Conservation (phyloP, 2,797 vertebrate species). For the Rallus crepitans region DNA sequence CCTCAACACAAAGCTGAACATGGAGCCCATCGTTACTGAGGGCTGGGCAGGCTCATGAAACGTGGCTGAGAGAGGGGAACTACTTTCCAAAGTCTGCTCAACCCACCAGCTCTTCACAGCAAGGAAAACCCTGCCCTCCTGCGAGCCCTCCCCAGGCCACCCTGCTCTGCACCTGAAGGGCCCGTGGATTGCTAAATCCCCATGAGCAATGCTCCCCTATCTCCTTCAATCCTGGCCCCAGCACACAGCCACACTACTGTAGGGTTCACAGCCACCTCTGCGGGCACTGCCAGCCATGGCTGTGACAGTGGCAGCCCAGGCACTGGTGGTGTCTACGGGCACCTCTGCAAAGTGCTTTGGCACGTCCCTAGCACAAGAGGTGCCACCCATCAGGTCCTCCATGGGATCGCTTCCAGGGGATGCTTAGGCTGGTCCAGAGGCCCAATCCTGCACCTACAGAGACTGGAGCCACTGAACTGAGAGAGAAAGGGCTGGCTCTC, state of each 20-base stretch:
- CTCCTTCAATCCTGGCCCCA: neutral
- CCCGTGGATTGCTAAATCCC: fast-evolving
- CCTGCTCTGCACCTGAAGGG: neutral
- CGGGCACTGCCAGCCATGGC: neutral
- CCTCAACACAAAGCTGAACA: fast-evolving
- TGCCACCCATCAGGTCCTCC: neutral
- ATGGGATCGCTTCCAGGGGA: neutral
- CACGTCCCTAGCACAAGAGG: neutral
- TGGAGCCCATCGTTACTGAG: neutral
- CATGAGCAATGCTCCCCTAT: neutral
- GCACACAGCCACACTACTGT: neutral
- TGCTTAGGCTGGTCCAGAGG: neutral
- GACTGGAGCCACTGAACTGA: neutral
- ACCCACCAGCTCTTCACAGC: neutral
- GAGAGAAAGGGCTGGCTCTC: neutral
- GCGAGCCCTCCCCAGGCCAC: neutral
- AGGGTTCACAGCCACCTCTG: neutral
- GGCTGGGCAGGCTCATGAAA: neutral
- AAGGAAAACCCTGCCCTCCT: neutral
- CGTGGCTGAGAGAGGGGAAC: neutral
- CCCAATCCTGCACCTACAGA: neutral
- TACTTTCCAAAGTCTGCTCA: neutral
- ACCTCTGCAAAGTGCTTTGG: neutral
- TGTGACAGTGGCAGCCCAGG: neutral
- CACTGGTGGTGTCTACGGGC: neutral